Percentiles rank a stretch among this genome's conserved stretches.
Evolutionary conservation across 2,888 invertebrate species (phyloP).

Genomic region (Phasia obesa): DNA sequence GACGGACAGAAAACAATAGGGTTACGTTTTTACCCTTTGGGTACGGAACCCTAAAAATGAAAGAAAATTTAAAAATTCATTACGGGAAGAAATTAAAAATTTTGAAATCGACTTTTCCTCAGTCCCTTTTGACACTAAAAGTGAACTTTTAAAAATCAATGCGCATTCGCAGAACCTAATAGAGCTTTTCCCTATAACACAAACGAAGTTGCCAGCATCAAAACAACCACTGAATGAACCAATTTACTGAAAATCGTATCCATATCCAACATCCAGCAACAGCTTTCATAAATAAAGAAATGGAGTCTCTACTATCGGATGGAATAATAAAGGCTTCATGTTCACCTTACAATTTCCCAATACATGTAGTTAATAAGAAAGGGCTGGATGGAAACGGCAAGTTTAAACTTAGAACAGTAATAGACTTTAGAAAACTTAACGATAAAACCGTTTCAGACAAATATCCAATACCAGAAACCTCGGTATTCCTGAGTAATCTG

Average conservation of each 20-base stretch:
- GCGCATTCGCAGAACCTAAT: constrained; percentile 32
- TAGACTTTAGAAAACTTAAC: constrained; percentile 80
- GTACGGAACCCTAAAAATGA: too few species aligned
- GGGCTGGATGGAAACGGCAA: constrained; percentile 73
- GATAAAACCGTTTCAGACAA: constrained; percentile 70
- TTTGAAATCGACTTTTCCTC: not conserved
- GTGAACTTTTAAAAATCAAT: not conserved
- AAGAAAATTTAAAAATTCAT: not conserved
- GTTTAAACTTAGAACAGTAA: constrained; percentile 76
- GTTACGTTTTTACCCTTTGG: too few species aligned
- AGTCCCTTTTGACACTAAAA: not conserved
- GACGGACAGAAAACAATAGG: too few species aligned
- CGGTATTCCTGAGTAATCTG: too few species aligned
- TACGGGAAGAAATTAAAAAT: not conserved
- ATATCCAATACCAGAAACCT: constrained; percentile 78
- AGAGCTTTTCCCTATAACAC: constrained; percentile 22
- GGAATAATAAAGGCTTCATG: constrained; percentile 31
- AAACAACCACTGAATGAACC: constrained; percentile 27
- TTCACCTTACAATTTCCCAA: constrained; percentile 57
- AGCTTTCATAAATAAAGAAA: constrained; percentile 13
- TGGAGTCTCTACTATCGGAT: constrained; percentile 27
- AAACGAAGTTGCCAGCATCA: constrained; percentile 17
- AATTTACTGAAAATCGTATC: constrained; percentile 4
- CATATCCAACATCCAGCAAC: constrained; percentile 12
- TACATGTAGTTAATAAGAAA: constrained; percentile 32